Percentiles rank a stretch among this genome's conserved stretches.
Conservation (phyloP, 1,140 invertebrate genomes). For the Cydia strobilella region DNA sequence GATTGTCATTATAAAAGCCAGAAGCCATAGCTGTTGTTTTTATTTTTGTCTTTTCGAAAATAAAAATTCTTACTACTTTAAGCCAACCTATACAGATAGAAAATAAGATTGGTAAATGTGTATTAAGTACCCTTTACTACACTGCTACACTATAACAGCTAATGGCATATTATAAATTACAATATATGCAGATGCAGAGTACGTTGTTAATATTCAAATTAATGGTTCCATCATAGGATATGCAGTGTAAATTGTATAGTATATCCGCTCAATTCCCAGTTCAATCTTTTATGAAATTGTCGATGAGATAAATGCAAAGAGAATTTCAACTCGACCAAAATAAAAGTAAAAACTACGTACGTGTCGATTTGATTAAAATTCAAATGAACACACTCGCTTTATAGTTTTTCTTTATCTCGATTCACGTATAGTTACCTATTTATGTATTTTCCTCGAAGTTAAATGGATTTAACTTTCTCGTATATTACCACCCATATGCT, state of each 20-base stretch:
- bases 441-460: neutral
- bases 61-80: too few relatives aligned
- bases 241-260: neutral
- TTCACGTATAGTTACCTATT: neutral
- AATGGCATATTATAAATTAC: neutral
- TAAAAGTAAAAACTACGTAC: too few relatives aligned
- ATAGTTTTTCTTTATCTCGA: neutral
- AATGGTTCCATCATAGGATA: neutral
- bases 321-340: neutral
- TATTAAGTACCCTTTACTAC: neutral
- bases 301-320: neutral
- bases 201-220: too few relatives aligned
- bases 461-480: neutral
- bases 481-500: neutral
- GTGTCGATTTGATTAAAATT: neutral
- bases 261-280: neutral
- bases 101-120: neutral
- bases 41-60: too few relatives aligned
- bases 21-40: too few relatives aligned
- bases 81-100: neutral
- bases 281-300: neutral
- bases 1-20: too few relatives aligned
- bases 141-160: neutral
- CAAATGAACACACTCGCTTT: neutral
- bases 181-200: too few relatives aligned